Conservation (phyloP, 2,113 vertebrate genomes). For the Rhinolophus ferrumequinum region DNA sequence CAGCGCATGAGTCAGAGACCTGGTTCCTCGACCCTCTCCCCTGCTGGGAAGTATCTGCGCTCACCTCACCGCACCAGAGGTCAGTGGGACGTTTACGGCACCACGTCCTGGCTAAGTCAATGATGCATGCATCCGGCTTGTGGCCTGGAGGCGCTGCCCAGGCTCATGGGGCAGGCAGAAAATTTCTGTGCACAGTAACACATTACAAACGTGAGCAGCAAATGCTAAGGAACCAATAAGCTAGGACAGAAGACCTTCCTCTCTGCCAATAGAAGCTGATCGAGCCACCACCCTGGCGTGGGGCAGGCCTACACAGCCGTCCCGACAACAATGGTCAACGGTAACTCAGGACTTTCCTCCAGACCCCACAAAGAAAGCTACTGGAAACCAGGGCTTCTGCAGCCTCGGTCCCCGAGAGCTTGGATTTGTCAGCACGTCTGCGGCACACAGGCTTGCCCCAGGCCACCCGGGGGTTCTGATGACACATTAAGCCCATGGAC, state of each 20-base stretch:
- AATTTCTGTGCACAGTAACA: slow-evolving; percentile 10
- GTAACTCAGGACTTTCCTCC: neutral
- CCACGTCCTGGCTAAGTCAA: neutral
- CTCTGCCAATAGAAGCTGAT: neutral
- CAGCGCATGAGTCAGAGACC: neutral
- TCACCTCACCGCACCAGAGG: neutral
- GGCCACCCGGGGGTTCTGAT: neutral
- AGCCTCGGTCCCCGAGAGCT: neutral
- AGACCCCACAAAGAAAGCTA: neutral
- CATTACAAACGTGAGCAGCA: slow-evolving; percentile 11
- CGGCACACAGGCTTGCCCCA: accelerated
- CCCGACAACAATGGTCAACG: neutral
- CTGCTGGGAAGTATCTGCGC: neutral
- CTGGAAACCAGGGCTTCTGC: neutral
- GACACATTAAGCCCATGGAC: neutral
- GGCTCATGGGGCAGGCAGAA: neutral
- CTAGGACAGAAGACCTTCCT: neutral
- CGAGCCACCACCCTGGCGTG: neutral
- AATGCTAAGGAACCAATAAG: neutral
- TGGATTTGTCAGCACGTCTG: neutral
- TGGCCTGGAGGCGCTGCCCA: neutral
- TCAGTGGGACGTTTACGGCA: accelerated
- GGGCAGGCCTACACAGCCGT: neutral
- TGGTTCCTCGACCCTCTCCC: neutral
- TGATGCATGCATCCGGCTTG: neutral